These are phyloP conservation scores for Cotesia glomerata DNA, from an alignment of 1,140 invertebrate species.

Conservation along the genomic window DNA sequence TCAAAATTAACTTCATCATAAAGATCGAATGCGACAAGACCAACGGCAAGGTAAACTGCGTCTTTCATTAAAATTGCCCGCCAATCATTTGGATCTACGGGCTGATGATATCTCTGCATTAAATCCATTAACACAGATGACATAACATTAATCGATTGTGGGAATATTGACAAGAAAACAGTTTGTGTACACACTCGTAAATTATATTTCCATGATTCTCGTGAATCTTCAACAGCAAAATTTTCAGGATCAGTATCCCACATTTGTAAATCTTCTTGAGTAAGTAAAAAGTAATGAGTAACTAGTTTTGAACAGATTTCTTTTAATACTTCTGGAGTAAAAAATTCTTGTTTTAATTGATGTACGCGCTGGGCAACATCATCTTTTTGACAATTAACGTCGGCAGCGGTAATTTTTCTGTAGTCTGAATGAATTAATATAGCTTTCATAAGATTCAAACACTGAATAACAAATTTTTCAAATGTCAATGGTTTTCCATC, in stretches of 20 bases:
- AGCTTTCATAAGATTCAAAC: conserved; percentile 86
- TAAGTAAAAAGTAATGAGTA: conserved; percentile 87
- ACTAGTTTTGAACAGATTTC: conserved; percentile 86
- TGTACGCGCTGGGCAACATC: conserved; percentile 68
- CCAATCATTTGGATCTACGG: conserved; percentile 73
- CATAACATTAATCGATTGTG: conserved; percentile 76
- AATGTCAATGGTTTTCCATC: conserved; percentile 76
- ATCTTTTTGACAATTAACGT: conserved; percentile 44
- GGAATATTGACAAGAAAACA: conserved; percentile 84
- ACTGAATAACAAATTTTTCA: conserved; percentile 86
- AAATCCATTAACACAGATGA: conserved; percentile 78
- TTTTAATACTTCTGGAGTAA: conserved; percentile 71
- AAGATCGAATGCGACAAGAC: conserved; percentile 87
- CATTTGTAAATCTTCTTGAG: conserved; percentile 80
- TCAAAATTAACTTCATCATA: conserved; percentile 94
- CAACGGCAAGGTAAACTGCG: conserved; percentile 94
- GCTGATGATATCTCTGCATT: conserved; percentile 69
- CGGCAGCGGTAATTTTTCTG: conserved; percentile 50
- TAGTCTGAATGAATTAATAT: conserved; percentile 81
- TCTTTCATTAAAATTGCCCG: conserved; percentile 85
- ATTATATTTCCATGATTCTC: conserved; percentile 88
- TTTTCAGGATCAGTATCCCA: conserved; percentile 92
- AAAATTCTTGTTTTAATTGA: conserved; percentile 75
- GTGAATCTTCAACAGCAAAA: conserved; percentile 84
- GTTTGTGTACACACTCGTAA: conserved; percentile 85